Conservation (phyloP, 2,888 invertebrate species). For the Pollenia amentaria region DNA sequence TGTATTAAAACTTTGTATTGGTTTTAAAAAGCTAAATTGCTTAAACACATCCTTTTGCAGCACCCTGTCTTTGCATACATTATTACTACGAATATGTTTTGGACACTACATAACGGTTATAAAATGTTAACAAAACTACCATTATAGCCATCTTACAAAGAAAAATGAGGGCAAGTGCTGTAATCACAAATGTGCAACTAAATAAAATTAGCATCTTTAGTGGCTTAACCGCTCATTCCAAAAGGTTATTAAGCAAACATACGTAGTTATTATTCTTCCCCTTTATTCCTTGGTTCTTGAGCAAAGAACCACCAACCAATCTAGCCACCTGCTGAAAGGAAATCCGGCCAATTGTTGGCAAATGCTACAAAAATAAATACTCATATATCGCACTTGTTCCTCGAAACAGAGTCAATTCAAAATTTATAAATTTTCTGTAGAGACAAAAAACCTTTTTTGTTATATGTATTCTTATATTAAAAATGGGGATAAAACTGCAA, state of each 20-base stretch:
- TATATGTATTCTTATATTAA: no score
- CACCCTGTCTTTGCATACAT: constrained; percentile 1
- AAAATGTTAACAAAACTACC: constrained; percentile 45
- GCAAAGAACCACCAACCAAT: constrained; percentile 13
- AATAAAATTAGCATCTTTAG: constrained; percentile 77
- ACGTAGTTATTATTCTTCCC: constrained; percentile 14
- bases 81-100: constrained; percentile 16
- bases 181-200: constrained; percentile 72
- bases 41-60: neutral
- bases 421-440: no score
- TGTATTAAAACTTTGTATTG: no score
- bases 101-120: constrained; percentile 36
- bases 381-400: no score
- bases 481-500: no score
- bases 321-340: constrained; percentile 67
- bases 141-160: neutral
- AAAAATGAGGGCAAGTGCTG: constrained; percentile 39
- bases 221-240: constrained; percentile 68
- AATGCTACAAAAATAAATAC: neutral
- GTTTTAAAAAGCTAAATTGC: no score
- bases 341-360: constrained; percentile 44
- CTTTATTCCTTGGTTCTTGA: neutral
- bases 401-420: no score
- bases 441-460: no score
- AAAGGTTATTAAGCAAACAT: constrained; percentile 57